Evolutionary conservation across 1,140 invertebrate genomes (phyloP).

Genomic region (Zaprionus gabonicus): DNA sequence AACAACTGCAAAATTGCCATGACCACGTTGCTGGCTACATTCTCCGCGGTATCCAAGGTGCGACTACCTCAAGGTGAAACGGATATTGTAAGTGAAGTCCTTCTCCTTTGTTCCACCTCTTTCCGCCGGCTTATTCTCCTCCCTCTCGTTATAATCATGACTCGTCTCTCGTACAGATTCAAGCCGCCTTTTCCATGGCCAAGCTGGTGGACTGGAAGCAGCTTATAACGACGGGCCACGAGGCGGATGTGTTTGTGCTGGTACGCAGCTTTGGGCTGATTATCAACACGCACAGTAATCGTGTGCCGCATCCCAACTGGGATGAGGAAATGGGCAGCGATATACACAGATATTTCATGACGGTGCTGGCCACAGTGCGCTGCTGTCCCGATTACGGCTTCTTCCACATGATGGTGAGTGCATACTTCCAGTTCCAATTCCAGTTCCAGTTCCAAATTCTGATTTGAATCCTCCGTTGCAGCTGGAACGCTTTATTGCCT

Average conservation of each 20-base stretch:
- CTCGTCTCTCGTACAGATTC: conserved; percentile 13
- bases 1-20: conserved; percentile 19
- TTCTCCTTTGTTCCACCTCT: too few relatives aligned
- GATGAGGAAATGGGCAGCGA: not conserved
- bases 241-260: conserved; percentile 19
- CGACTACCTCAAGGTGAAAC: not conserved
- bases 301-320: conserved; percentile 1
- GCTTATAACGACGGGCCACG: not conserved
- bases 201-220: conserved; percentile 26
- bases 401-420: conserved; percentile 34
- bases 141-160: too few relatives aligned
- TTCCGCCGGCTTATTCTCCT: too few relatives aligned
- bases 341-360: conserved; percentile 26
- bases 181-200: conserved; percentile 12
- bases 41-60: conserved; percentile 9
- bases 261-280: conserved; percentile 25
- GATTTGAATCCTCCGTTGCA: not conserved
- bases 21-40: conserved; percentile 15
- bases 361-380: conserved; percentile 8
- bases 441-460: not conserved
- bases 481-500: conserved; percentile 38
- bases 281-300: conserved; percentile 16
- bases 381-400: not conserved
- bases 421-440: not conserved
- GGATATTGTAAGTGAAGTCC: conserved; percentile 25